These are phyloP conservation scores for Knipowitschia caucasica DNA, from an alignment of 2,797 vertebrate species.

Conservation along the genomic window DNA sequence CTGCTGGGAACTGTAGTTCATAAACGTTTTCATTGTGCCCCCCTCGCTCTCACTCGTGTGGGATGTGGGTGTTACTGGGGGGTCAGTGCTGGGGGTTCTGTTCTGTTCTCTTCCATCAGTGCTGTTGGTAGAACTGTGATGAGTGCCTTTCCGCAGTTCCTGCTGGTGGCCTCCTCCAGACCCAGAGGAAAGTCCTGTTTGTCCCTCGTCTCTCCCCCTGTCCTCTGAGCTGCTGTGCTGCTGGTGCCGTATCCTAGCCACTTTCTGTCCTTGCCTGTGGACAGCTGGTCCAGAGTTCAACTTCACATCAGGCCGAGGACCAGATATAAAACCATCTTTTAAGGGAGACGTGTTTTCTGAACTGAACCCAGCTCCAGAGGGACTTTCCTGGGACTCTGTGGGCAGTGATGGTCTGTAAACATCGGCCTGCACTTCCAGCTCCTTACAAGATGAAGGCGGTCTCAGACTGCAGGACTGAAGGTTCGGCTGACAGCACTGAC, in stretches of 20 bases:
- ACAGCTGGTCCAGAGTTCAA: slow-evolving; percentile 58
- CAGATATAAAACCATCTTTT: slow-evolving; percentile 69
- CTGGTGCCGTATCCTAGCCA: slow-evolving; percentile 93
- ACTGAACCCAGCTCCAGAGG: slow-evolving; percentile 43
- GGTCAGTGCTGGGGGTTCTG: slow-evolving; percentile 40
- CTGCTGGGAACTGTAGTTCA: slow-evolving; percentile 93
- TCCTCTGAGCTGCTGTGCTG: slow-evolving; percentile 79
- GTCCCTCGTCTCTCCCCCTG: slow-evolving; percentile 75
- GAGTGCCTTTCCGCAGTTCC: slow-evolving; percentile 76
- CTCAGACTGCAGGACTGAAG: slow-evolving; percentile 80
- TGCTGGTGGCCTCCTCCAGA: slow-evolving; percentile 66
- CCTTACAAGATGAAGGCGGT: slow-evolving; percentile 59
- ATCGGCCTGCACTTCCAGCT: slow-evolving; percentile 71
- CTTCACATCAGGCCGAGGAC: slow-evolving; percentile 49
- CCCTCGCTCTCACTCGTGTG: slow-evolving; percentile 73
- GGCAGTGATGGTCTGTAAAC: slow-evolving; percentile 74
- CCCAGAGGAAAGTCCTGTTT: slow-evolving; percentile 63
- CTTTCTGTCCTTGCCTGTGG: slow-evolving; percentile 84
- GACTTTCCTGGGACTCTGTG: slow-evolving; percentile 70
- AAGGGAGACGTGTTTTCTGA: slow-evolving; percentile 80
- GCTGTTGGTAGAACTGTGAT: slow-evolving; percentile 65
- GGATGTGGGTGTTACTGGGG: slow-evolving; percentile 37
- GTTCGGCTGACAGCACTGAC: slow-evolving; percentile 55
- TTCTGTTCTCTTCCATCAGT: slow-evolving; percentile 74
- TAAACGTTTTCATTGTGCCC: slow-evolving; percentile 92